These are phyloP conservation scores for Adelognathus sp. DNA, from an alignment of 2,888 invertebrate genomes.

Conservation along the genomic window DNA sequence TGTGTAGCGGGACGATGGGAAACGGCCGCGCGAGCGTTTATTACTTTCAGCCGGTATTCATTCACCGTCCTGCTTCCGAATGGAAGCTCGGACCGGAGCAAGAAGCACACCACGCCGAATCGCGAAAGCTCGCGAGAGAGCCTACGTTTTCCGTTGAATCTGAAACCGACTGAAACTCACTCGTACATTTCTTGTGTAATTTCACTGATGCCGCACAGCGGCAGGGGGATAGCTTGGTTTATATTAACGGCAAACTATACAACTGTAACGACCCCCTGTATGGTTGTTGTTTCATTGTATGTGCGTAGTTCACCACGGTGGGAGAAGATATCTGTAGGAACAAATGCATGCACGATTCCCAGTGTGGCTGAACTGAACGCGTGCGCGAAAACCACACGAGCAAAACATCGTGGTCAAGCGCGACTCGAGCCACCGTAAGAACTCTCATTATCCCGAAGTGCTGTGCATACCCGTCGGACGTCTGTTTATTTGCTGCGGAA, in stretches of 20 bases:
- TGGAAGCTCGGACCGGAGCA: constrained; percentile 41
- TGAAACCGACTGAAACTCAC: constrained; percentile 36
- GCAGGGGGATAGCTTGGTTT: constrained; percentile 25
- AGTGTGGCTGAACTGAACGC: not conserved
- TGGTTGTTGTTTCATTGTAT: not conserved
- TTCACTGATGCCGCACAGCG: constrained; percentile 39
- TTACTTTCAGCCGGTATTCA: constrained; percentile 70
- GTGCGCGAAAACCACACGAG: constrained; percentile 13
- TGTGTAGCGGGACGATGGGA: constrained; percentile 55
- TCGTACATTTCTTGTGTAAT: constrained; percentile 51
- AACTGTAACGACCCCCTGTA: constrained; percentile 2
- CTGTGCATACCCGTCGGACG: constrained; percentile 1
- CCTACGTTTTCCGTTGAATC: constrained; percentile 48
- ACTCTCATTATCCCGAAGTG: constrained; percentile 39
- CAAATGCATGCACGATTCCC: not conserved
- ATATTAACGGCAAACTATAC: constrained; percentile 39
- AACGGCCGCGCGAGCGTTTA: constrained; percentile 68
- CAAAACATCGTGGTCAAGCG: constrained; percentile 34
- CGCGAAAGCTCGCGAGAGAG: constrained; percentile 11
- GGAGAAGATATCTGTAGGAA: not conserved
- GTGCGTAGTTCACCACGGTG: not conserved
- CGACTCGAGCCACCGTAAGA: not conserved
- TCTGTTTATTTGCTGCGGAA: too few species aligned
- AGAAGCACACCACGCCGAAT: constrained; percentile 7
- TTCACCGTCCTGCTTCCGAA: constrained; percentile 62